Evolutionary conservation across 1,140 invertebrate species (phyloP), one percentile per base, ranked within the genome.

Genomic region (Phymorhynchus buccinoides): DNA sequence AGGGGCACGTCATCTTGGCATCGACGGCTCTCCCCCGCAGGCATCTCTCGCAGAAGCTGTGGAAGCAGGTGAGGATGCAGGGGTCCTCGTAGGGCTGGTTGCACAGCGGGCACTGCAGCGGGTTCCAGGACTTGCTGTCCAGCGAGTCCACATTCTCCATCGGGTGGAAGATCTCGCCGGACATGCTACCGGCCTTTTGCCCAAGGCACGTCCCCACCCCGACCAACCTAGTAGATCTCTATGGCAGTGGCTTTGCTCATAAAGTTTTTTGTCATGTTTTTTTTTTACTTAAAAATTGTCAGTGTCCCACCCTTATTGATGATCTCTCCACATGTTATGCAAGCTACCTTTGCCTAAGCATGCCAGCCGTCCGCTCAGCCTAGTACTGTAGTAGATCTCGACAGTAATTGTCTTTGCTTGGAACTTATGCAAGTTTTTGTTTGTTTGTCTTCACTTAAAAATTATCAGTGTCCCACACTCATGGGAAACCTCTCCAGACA

Each of bases 1-100:
- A 68, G 48, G 90, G 90, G 86, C 90, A 91, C 1, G 62, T 84
- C 86, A 90, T 90, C 84, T 89, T 89, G 12, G 84, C 86, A 39
- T 90, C 90, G 16, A 71, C 42, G 35, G 56, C 87, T 44, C 90
- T 68, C 2, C 90, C 90, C n/a, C 87, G 86, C 30, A 91, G 73
- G 81, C 90, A 90, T 14, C 81, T 44, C 6, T 89, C 84, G 86
- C 90, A 91, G 83, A 90, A 91, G 83, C 89, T 90, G 77, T 91
- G 90, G 42, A 88, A 91, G 84, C 90, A 91, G 22, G 78, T 82
- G 1, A 91, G 77, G 66, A 91, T 89, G 44, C 90, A 89, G 3
- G 90, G 90, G 41, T 91, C 88, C 6, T 90, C 88, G 80, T 90
- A 91, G 27, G 90, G 90, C 77, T 90, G 90, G 85, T 90, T 90